Percentiles rank a stretch among this genome's conserved stretches.
Evolutionary conservation across 2,113 vertebrate genomes (phyloP).

Genomic region (Antechinus stuartii): DNA sequence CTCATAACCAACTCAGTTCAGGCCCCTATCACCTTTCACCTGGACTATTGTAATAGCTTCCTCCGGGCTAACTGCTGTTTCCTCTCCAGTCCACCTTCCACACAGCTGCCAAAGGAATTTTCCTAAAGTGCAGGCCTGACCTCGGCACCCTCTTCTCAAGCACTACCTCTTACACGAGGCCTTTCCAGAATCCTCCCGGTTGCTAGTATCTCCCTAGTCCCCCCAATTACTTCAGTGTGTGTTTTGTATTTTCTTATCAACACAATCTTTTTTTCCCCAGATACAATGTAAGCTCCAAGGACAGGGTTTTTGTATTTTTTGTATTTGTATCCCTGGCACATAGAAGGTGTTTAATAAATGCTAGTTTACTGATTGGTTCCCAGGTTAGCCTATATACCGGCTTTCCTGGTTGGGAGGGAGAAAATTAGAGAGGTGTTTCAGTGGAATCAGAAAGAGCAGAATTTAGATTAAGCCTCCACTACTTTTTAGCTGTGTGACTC

Average conservation of each 20-base stretch:
- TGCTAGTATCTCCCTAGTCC: not conserved
- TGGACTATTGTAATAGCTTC: not conserved
- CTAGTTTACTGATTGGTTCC: not conserved
- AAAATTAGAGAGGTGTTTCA: not conserved
- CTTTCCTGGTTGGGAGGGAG: not conserved
- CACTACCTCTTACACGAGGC: not conserved
- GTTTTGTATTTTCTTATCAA: not conserved
- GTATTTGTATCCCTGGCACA: not conserved
- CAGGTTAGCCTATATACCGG: not conserved
- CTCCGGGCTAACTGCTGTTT: not conserved
- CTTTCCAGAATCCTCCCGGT: not conserved
- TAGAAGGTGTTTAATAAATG: not conserved
- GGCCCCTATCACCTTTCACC: slow-evolving; percentile 23
- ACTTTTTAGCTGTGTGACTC: not conserved
- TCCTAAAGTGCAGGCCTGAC: not conserved
- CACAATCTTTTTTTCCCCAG: not conserved
- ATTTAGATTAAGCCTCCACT: not conserved
- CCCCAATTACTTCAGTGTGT: not conserved
- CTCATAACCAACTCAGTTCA: not conserved
- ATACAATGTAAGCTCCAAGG: not conserved
- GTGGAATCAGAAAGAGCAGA: not conserved
- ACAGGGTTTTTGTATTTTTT: not conserved
- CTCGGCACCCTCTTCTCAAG: not conserved
- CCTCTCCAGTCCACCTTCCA: not conserved
- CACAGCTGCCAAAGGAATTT: not conserved